Percentiles rank a stretch among this genome's conserved stretches.
Conservation (phyloP, 2,113 vertebrate genomes). For the Mastomys coucha region DNA sequence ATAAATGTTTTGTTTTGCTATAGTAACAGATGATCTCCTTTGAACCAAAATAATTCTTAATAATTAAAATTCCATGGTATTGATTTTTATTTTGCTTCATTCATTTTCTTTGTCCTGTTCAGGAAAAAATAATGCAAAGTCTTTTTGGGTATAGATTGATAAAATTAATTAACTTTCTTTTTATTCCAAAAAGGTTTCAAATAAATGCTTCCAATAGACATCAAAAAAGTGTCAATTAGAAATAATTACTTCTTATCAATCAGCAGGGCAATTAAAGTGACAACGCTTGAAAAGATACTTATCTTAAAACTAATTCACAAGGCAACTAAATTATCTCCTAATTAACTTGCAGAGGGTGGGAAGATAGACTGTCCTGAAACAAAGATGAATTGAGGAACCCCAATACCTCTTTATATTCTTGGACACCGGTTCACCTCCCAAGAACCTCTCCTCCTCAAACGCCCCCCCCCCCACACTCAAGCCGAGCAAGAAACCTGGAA, state of each 20-base stretch:
- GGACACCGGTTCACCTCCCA: not conserved
- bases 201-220: constrained; percentile 82
- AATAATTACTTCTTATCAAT: constrained; percentile 85
- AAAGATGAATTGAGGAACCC: constrained; percentile 77
- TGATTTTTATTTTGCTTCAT: constrained; percentile 53
- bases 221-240: constrained; percentile 85
- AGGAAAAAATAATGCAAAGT: constrained; percentile 42
- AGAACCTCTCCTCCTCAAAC: not conserved
- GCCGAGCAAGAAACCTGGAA: not conserved
- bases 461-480: not conserved
- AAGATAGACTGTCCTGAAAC: constrained; percentile 61
- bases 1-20: constrained; percentile 42
- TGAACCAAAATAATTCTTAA: constrained; percentile 59
- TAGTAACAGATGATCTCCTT: constrained; percentile 21
- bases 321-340: constrained; percentile 86
- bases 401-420: constrained; percentile 48
- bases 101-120: constrained; percentile 64
- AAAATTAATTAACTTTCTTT: constrained; percentile 79
- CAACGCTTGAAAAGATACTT: constrained; percentile 84
- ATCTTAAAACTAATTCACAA: constrained; percentile 85
- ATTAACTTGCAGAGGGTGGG: constrained; percentile 82
- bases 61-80: constrained; percentile 62
- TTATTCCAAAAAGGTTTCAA: constrained; percentile 51
- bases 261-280: constrained; percentile 86
- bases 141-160: constrained; percentile 11